phyloP scores from a whole-genome alignment of 92 coral and sea anemone genomes.

The Parazoanthus atlanticus region DNA sequence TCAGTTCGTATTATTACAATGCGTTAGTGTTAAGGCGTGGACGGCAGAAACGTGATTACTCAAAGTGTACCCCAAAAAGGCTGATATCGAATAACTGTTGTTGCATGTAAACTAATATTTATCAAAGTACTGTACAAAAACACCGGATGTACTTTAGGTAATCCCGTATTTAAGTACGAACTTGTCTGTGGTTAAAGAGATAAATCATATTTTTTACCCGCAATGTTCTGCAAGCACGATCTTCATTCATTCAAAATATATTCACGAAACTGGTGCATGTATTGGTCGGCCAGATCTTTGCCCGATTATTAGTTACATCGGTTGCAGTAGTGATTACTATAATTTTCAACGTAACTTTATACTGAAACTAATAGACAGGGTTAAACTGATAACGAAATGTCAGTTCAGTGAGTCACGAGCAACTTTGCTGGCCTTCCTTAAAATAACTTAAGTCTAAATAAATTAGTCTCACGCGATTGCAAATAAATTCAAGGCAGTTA shows the following conservation, averaged over 20 bases:
- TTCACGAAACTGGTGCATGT: background rate
- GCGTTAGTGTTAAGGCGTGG: background rate
- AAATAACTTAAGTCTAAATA: conserved; percentile 10
- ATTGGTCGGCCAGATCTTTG: background rate
- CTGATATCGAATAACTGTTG: conserved; percentile 18
- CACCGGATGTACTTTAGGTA: conserved; percentile 45
- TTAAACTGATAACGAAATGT: conserved; percentile 70
- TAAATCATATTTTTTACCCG: conserved; percentile 10
- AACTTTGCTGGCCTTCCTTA: conserved; percentile 12
- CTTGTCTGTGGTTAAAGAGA: conserved; percentile 34
- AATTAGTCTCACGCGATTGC: conserved; percentile 11
- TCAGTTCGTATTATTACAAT: background rate
- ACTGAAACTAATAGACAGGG: conserved; percentile 69
- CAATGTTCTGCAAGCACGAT: conserved; percentile 20
- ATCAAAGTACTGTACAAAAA: conserved; percentile 45
- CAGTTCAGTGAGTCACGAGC: conserved; percentile 64
- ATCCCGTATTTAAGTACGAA: conserved; percentile 40
- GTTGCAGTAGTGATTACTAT: conserved; percentile 14
- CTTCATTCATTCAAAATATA: background rate
- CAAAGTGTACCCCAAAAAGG: conserved; percentile 9
- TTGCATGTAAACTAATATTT: conserved; percentile 40
- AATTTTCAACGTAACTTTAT: conserved; percentile 70
- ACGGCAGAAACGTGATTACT: conserved; percentile 37
- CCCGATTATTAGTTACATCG: background rate
- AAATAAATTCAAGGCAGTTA: background rate